phyloP scores from a whole-genome alignment of 2,888 invertebrate species.

The Trichacis sp. region DNA sequence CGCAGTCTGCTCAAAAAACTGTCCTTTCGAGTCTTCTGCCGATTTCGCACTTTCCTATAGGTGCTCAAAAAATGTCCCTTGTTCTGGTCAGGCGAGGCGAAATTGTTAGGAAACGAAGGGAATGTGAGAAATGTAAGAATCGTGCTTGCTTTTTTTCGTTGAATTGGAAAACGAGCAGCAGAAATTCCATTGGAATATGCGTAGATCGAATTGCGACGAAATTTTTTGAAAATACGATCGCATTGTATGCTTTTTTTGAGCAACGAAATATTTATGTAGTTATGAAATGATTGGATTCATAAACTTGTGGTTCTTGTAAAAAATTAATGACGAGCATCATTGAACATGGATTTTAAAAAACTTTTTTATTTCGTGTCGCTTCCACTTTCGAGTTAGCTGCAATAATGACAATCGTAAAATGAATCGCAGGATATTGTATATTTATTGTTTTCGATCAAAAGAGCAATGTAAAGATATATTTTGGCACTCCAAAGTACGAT shows the following conservation, averaged over 20 bases:
- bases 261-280: no score
- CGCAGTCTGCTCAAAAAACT: slow-evolving; percentile 39
- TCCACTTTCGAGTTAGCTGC: not conserved
- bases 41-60: slow-evolving; percentile 37
- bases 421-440: slow-evolving; percentile 4
- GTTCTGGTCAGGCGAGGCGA: not conserved
- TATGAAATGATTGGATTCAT: no score
- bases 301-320: no score
- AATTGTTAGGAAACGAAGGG: not conserved
- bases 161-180: no score
- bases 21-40: slow-evolving; percentile 21
- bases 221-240: no score
- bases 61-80: slow-evolving; percentile 26
- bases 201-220: no score
- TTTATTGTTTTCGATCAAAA: slow-evolving; percentile 31
- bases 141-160: not conserved
- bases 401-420: not conserved
- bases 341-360: no score
- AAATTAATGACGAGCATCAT: no score
- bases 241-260: no score
- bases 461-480: not conserved
- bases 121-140: not conserved
- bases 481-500: not conserved
- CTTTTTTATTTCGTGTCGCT: no score
- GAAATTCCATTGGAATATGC: no score